These are phyloP conservation scores for Argyrosomus regius DNA, from an alignment of 2,797 vertebrate species.

Conservation along the genomic window DNA sequence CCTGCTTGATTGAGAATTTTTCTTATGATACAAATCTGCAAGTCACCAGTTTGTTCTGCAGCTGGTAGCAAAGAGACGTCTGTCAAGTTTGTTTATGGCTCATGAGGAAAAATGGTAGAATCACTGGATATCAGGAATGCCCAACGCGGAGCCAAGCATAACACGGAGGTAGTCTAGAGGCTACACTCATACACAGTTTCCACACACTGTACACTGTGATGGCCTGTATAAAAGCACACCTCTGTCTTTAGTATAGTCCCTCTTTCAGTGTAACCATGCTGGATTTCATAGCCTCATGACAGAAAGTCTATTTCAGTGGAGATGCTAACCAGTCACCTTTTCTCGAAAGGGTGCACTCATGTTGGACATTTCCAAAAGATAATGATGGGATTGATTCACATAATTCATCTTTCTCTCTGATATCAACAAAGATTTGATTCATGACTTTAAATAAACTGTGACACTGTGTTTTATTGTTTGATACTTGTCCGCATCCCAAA, in stretches of 20 bases:
- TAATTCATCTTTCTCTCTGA: constrained; percentile 10
- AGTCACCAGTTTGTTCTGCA: constrained; percentile 27
- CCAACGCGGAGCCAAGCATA: constrained; percentile 80
- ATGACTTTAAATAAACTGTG: constrained; percentile 44
- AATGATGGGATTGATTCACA: constrained; percentile 25
- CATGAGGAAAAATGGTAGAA: constrained; percentile 70
- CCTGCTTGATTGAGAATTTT: not conserved
- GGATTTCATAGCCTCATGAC: constrained; percentile 57
- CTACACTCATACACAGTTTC: constrained; percentile 65
- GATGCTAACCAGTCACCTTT: constrained; percentile 38
- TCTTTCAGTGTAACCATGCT: constrained; percentile 75
- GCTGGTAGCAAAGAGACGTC: constrained; percentile 29
- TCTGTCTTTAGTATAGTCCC: constrained; percentile 82
- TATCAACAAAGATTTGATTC: constrained; percentile 56
- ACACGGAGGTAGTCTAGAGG: constrained; percentile 75
- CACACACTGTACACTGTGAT: constrained; percentile 81
- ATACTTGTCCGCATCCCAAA: constrained; percentile 61
- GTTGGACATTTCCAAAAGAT: constrained; percentile 14
- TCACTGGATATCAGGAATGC: constrained; percentile 82
- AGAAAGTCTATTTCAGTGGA: constrained; percentile 40
- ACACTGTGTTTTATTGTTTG: constrained; percentile 31
- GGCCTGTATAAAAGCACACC: constrained; percentile 80
- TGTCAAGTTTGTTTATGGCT: constrained; percentile 57
- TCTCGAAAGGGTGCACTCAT: constrained; percentile 36
- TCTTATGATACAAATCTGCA: constrained; percentile 6